These are phyloP conservation scores for Carabus problematicus DNA, from an alignment of 2,888 invertebrate species.

Conservation along the genomic window DNA sequence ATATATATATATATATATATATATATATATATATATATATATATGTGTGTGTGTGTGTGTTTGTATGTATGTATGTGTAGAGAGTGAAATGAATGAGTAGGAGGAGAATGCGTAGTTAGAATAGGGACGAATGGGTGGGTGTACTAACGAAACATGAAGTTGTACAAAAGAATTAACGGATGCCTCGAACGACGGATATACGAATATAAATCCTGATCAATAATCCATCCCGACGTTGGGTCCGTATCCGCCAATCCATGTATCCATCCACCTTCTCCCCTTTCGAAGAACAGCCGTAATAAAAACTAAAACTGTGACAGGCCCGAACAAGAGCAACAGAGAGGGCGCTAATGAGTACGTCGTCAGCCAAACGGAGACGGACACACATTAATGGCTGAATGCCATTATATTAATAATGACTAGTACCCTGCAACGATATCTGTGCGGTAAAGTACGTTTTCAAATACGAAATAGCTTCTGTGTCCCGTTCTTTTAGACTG, in stretches of 20 bases:
- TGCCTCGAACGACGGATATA: conserved; percentile 5
- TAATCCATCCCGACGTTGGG: conserved; percentile 9
- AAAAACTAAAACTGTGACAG: conserved; percentile 47
- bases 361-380: conserved; percentile 40
- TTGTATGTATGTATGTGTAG: too few relatives aligned
- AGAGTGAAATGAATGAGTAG: too few relatives aligned
- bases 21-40: too few relatives aligned
- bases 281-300: conserved; percentile 35
- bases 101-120: too few relatives aligned
- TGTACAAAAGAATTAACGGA: too few relatives aligned
- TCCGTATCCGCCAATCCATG: conserved; percentile 15
- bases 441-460: conserved; percentile 48
- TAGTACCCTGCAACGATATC: conserved; percentile 47
- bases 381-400: conserved; percentile 49
- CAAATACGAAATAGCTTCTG: conserved; percentile 48
- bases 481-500: conserved; percentile 43
- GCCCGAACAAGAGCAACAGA: conserved; percentile 43
- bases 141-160: too few relatives aligned
- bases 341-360: conserved; percentile 23
- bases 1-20: too few relatives aligned
- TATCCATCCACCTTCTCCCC: conserved; percentile 6
- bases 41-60: too few relatives aligned
- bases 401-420: conserved; percentile 52
- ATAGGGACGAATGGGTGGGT: too few relatives aligned
- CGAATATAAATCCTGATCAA: conserved; percentile 17